Evolutionary conservation across 2,797 vertebrate genomes (phyloP), one percentile per base, ranked within the genome.

Genomic region (Siniperca undulata): DNA sequence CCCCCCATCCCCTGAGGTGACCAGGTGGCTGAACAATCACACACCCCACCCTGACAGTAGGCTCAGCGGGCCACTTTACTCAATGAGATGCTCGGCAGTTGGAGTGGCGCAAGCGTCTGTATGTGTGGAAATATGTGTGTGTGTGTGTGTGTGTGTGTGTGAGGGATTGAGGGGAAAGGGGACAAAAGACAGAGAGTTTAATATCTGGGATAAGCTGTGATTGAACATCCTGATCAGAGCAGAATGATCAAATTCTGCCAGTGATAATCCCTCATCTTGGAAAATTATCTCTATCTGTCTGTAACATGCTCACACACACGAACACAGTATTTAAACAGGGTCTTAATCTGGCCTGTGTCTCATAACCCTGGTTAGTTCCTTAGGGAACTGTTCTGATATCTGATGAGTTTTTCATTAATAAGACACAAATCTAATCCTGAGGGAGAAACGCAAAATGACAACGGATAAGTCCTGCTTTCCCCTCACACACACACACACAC

Each of bases 381-480:
- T 52, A 66, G 85, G 88, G 95, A 86, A 92, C 94, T 93, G 89
- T 90, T 93, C 91, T 94, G 94, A 95, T 92, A 95, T 94, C 92
- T 94, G 92, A 94, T 95, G 94, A 96, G 94, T 95, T 95, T 95
- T 95, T 95, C 90, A 96, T 96, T 93, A 95, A 96, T 93, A 94
- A 89, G 94, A 94, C 94, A 87, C 81, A 86, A 90, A 89, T 92
- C 86, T 95, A 95, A 96, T 96, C 88, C 91, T 44, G 74, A 88
- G 87, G 85, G 91, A 92, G 82, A 80, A 91, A 92, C 93, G 91
- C 89, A 92, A 94, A 95, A 95, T 91, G 93, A 95, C 91, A 92
- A 91, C 86, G 52, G 94, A 93, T 94, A 93, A 94, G 77, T 91
- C 82, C 85, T 14, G 82, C 68, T 89, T 83, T 88, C 69, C 77